Percentiles rank a stretch among this genome's conserved stretches.
phyloP scores from a whole-genome alignment of 2,113 vertebrate species.

The Oceanites oceanicus region DNA sequence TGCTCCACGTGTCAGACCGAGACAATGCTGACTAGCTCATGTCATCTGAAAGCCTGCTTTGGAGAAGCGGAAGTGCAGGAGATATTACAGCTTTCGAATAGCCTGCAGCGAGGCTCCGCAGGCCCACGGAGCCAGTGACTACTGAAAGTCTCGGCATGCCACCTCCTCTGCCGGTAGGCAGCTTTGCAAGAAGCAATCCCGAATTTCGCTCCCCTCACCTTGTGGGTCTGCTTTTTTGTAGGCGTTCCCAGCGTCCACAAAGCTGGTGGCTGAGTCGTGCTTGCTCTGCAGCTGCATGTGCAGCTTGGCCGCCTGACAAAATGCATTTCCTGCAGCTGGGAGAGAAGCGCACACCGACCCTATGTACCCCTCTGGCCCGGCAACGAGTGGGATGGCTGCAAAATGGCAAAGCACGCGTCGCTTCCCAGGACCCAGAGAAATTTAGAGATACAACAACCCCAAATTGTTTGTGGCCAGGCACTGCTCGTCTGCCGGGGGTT shows the following conservation, averaged over 20 bases:
- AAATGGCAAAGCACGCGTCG: rapidly evolving
- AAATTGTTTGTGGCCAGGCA: neutral
- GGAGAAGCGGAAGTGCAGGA: neutral
- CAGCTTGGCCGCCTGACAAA: slow-evolving; percentile 93
- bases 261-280: slow-evolving; percentile 93
- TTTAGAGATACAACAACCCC: neutral
- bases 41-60: too few species aligned
- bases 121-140: neutral
- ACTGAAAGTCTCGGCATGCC: rapidly evolving
- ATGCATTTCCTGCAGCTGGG: slow-evolving; percentile 89
- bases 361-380: rapidly evolving
- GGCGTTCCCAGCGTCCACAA: slow-evolving; percentile 94
- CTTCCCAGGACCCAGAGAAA: neutral
- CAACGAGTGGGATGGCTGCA: rapidly evolving
- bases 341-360: neutral
- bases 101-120: neutral
- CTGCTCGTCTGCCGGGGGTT: rapidly evolving
- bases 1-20: rapidly evolving
- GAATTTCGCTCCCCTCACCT: slow-evolving; percentile 66
- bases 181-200: neutral
- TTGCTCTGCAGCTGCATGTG: slow-evolving; percentile 99
- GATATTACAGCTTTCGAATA: rapidly evolving
- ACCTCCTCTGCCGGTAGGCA: neutral
- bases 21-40: rapidly evolving
- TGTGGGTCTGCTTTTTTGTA: slow-evolving; percentile 96